Evolutionary conservation across 2,888 invertebrate species (phyloP).

Genomic region (Drosophila fulvimacula): DNA sequence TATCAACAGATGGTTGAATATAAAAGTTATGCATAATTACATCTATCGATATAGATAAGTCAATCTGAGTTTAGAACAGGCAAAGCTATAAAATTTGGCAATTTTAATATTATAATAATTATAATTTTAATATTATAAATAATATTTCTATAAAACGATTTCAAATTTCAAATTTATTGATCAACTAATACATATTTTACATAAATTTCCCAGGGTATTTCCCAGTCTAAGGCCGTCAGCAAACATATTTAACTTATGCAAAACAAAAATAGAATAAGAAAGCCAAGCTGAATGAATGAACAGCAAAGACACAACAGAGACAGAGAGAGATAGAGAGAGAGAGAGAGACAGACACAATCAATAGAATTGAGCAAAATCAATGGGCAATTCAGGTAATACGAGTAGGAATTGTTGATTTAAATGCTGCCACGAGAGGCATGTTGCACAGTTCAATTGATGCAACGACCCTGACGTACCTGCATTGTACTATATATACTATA

Average conservation of each 20-base stretch:
- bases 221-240: background rate
- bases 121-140: too few species aligned
- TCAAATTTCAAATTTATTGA: background rate
- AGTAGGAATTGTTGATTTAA: conserved; percentile 34
- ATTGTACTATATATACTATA: conserved; percentile 1
- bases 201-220: conserved; percentile 10
- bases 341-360: conserved; percentile 27
- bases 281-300: conserved; percentile 16
- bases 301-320: background rate
- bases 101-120: too few species aligned
- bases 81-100: too few species aligned
- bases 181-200: background rate
- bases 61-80: background rate
- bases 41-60: too few species aligned
- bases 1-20: background rate
- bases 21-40: background rate
- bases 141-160: background rate
- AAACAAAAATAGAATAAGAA: conserved; percentile 1
- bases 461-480: conserved; percentile 14
- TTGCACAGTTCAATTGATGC: conserved; percentile 27
- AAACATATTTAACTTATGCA: background rate
- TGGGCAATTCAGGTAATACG: conserved; percentile 18
- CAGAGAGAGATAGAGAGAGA: background rate
- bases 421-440: conserved; percentile 3
- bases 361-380: conserved; percentile 48